Percentiles rank a stretch among this genome's conserved stretches.
phyloP scores from a whole-genome alignment of 2,797 vertebrate species.

The Acomys russatus region DNA sequence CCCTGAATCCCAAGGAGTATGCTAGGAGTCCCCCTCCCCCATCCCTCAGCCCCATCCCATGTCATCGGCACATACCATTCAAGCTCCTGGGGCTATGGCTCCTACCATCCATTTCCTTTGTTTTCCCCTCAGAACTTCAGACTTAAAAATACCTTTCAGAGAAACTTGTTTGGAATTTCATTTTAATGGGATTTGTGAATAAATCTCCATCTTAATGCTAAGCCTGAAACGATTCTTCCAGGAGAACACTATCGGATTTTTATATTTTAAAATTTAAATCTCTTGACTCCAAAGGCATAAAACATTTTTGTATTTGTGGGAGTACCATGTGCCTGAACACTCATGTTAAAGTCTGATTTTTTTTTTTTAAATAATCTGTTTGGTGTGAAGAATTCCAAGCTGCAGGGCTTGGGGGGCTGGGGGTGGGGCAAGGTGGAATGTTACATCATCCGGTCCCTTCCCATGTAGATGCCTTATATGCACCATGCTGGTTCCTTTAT shows the following conservation, averaged over 20 bases:
- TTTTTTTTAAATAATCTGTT: neutral
- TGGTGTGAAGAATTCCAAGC: slow-evolving; percentile 51
- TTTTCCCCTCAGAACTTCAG: slow-evolving; percentile 54
- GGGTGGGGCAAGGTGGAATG: neutral
- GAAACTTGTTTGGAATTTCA: slow-evolving; percentile 82
- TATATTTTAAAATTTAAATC: slow-evolving; percentile 82
- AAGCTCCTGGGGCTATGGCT: slow-evolving; percentile 48
- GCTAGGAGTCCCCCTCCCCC: neutral
- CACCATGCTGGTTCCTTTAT: neutral
- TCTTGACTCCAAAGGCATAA: slow-evolving; percentile 72
- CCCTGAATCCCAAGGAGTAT: slow-evolving; percentile 55
- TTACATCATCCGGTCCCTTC: neutral
- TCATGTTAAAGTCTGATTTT: slow-evolving; percentile 62
- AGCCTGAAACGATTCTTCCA: slow-evolving; percentile 79
- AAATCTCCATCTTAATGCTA: slow-evolving; percentile 77
- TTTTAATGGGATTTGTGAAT: slow-evolving; percentile 82
- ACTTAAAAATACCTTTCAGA: slow-evolving; percentile 73
- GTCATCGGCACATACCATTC: slow-evolving; percentile 32
- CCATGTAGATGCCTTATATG: rapidly evolving
- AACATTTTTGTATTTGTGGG: slow-evolving; percentile 78
- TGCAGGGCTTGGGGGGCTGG: neutral
- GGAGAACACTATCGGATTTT: slow-evolving; percentile 77
- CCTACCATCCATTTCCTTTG: slow-evolving; percentile 47
- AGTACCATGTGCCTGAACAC: slow-evolving; percentile 62
- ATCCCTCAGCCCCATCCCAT: neutral